Evolutionary conservation across 2,113 vertebrate species (phyloP).

Genomic region (Notarius quadriscutis): DNA sequence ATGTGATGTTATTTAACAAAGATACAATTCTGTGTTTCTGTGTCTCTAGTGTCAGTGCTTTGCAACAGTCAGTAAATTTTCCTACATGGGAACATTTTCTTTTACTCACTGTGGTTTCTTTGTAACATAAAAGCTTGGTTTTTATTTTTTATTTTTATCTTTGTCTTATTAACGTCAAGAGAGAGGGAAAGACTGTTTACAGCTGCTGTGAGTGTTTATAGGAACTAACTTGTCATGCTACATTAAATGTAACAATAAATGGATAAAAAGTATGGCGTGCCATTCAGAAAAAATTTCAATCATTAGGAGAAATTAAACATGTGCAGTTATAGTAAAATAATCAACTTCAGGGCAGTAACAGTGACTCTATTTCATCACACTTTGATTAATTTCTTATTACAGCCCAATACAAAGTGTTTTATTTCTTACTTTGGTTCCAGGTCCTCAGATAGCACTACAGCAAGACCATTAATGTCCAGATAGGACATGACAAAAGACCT

Average conservation of each 20-base stretch:
- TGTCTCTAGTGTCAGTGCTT: not conserved
- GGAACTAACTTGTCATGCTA: not conserved
- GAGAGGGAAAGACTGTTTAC: not conserved
- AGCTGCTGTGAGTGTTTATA: not conserved
- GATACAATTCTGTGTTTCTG: no score
- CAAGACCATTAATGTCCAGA: constrained; percentile 67
- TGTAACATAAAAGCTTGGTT: not conserved
- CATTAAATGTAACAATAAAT: not conserved
- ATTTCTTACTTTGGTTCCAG: constrained; percentile 20
- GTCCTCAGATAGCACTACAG: constrained; percentile 47
- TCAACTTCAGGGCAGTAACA: not conserved
- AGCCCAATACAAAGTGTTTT: not conserved
- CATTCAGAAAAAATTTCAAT: not conserved
- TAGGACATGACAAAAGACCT: constrained; percentile 62
- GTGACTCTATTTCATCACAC: not conserved
- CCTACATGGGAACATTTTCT: not conserved
- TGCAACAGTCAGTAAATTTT: not conserved
- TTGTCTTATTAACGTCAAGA: not conserved
- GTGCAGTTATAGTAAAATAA: not conserved
- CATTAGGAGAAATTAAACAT: not conserved
- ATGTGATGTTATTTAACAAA: not conserved
- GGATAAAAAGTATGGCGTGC: not conserved
- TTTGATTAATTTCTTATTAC: not conserved
- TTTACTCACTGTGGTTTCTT: not conserved
- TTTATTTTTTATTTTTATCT: not conserved